phyloP scores from a whole-genome alignment of 2,797 vertebrate genomes.

The Oryzias sinensis region DNA sequence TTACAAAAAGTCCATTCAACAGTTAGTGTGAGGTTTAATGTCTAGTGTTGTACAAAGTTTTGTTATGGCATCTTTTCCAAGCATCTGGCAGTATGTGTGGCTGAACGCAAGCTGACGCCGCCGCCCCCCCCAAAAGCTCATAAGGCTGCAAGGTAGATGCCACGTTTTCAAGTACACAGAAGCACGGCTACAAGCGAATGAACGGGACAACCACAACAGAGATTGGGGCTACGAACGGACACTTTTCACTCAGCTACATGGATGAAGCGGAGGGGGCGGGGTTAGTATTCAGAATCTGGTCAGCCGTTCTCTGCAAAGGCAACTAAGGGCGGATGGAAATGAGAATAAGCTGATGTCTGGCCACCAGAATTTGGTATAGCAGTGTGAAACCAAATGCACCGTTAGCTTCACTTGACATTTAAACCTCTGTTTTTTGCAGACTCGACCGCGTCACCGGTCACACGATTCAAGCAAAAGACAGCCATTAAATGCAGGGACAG shows the following conservation, averaged over 20 bases:
- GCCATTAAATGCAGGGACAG: constrained; percentile 58
- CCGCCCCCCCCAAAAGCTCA: constrained; percentile 34
- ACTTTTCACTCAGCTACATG: constrained; percentile 66
- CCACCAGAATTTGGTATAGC: constrained; percentile 73
- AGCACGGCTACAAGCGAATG: constrained; percentile 63
- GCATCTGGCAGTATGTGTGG: constrained; percentile 78
- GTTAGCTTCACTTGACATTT: constrained; percentile 49
- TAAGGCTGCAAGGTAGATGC: constrained; percentile 74
- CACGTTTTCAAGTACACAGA: constrained; percentile 65
- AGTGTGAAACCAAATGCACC: constrained; percentile 70
- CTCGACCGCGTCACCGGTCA: constrained; percentile 38
- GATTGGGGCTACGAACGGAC: constrained; percentile 57
- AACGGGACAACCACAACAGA: constrained; percentile 56
- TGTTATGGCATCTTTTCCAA: constrained; percentile 63
- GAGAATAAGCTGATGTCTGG: constrained; percentile 55
- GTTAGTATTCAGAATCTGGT: constrained; percentile 47
- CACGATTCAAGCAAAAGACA: constrained; percentile 32
- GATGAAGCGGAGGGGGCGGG: constrained; percentile 52
- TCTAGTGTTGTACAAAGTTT: constrained; percentile 65
- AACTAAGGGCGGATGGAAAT: constrained; percentile 77
- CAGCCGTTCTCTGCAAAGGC: constrained; percentile 72
- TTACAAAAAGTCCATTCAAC: constrained; percentile 50
- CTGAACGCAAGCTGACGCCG: constrained; percentile 21
- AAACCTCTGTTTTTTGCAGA: constrained; percentile 42
- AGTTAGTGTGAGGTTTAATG: constrained; percentile 74